Base-by-base conservation (phyloP, 1,140 invertebrate species). In the Drosophila mayri region DNA sequence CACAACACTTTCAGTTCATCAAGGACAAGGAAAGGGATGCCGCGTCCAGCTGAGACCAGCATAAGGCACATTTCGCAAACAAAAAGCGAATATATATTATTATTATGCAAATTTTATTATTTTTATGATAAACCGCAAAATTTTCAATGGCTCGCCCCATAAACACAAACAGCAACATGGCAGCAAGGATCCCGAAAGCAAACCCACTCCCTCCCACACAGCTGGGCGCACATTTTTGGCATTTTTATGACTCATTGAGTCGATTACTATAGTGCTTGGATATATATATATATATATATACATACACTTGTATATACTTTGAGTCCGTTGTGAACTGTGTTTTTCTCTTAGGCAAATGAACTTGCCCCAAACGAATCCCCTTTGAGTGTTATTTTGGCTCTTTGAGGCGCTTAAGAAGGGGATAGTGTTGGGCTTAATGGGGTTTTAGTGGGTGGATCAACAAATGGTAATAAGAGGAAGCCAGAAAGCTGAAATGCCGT, bases 31-130 rank as follows among this genome's bases (percentile, higher is more conserved):
- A 60, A 76, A 76, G 65, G 76, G 76, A 67, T 85, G 30, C 44
- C 22, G 65, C 12, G 74, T 82, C 64, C 84, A 84, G 83, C 80
- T 87, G 84, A 49, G 83, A 68, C 74, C 22, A 40, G 55, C 63
- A 63, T 59, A 72, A 55, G 65, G 76, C 64, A 54, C 72, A 80
- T 80, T 88, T 87, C 79, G 79, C 79, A 83, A 87, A 72, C 68
- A 72, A 71, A 72, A 60, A 71, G 16, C 52, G 52, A 60, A 60
- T 72, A 72, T 72, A 72, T 72, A 72, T 72, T 88, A 88, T 84
- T 88, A 88, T 88, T 88, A 88, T 88, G 84, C 85, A 88, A 88
- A 88, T 88, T 90, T 88, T 88, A 88, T 88, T 73, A 84, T 88
- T 88, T 84, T 90, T 88, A 90, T 84, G 84, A 88, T 88, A 88